A percentile compares a stretch with the other conserved stretches of the same genome.
phyloP scores from a whole-genome alignment of 2,888 invertebrate genomes.

The Eledona agricola region DNA sequence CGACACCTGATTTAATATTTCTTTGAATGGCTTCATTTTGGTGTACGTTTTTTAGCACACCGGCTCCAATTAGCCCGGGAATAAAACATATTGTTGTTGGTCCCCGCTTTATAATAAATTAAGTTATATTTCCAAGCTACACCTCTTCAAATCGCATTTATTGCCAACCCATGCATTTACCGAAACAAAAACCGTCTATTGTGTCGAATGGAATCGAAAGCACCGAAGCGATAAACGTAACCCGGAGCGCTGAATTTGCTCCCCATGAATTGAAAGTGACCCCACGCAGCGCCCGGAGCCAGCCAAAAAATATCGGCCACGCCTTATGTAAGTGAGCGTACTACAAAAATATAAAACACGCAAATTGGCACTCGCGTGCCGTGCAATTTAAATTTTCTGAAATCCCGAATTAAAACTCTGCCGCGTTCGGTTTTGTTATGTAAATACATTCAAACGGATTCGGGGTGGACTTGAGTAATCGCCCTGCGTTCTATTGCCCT shows the following conservation, averaged over 20 bases:
- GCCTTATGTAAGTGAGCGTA: background rate
- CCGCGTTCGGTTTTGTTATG: constrained; percentile 27
- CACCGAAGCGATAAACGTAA: constrained; percentile 41
- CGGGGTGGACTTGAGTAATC: constrained; percentile 15
- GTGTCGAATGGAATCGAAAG: constrained; percentile 42
- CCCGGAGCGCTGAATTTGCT: constrained; percentile 32
- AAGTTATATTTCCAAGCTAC: too few species aligned
- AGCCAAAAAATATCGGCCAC: constrained; percentile 29
- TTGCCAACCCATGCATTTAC: constrained; percentile 21
- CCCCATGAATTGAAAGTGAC: constrained; percentile 37
- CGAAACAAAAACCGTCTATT: constrained; percentile 44
- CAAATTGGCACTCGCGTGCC: constrained; percentile 7
- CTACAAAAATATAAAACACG: background rate
- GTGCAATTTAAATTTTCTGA: constrained; percentile 20
- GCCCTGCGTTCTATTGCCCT: constrained; percentile 8
- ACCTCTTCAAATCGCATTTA: too few species aligned
- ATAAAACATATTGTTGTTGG: too few species aligned
- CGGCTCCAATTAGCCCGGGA: too few species aligned
- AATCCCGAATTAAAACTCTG: constrained; percentile 28
- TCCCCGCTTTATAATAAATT: constrained; percentile 37
- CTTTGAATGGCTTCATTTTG: too few species aligned
- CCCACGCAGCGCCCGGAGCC: constrained; percentile 22
- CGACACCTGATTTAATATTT: too few species aligned
- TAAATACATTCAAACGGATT: constrained; percentile 31
- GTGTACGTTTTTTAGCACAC: too few species aligned